Conservation (phyloP, 2,797 vertebrate species). For the Scomberomorus guttatus region DNA sequence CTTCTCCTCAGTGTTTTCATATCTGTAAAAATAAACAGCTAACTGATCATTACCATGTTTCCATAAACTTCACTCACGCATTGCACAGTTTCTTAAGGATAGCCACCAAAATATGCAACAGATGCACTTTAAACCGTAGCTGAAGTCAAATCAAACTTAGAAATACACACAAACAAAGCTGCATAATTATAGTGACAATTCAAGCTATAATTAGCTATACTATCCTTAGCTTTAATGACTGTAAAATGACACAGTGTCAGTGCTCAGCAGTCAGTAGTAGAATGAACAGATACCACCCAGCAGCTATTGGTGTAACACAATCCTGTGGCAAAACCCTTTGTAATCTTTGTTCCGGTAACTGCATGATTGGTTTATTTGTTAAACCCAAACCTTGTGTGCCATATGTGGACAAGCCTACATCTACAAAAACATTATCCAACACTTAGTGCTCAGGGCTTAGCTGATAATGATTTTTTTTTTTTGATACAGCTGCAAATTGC, state of each 20-base stretch:
- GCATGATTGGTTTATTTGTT: slow-evolving; percentile 11
- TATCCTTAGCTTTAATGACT: slow-evolving; percentile 13
- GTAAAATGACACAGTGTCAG: slow-evolving; percentile 20
- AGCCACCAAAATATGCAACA: slow-evolving; percentile 18
- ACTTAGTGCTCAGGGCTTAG: slow-evolving; percentile 8
- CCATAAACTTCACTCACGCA: slow-evolving; percentile 35
- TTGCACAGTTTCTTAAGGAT: slow-evolving; percentile 13
- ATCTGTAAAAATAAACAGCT: slow-evolving; percentile 44
- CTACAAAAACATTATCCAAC: slow-evolving; percentile 11
- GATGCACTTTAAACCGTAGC: slow-evolving; percentile 18
- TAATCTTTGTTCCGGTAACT: slow-evolving; percentile 6
- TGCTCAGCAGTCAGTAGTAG: slow-evolving; percentile 14
- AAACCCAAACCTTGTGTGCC: slow-evolving; percentile 16
- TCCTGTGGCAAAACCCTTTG: slow-evolving; percentile 32
- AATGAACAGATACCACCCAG: slow-evolving; percentile 36
- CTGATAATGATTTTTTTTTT: slow-evolving; percentile 12
- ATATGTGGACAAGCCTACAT: slow-evolving; percentile 12
- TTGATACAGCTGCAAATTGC: neutral
- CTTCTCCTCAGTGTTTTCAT: slow-evolving; percentile 28
- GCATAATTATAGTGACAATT: slow-evolving; percentile 40
- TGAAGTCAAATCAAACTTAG: slow-evolving; percentile 4
- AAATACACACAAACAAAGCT: slow-evolving; percentile 17
- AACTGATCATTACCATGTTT: slow-evolving; percentile 45
- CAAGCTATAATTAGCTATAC: slow-evolving; percentile 38
- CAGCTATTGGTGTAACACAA: slow-evolving; percentile 32